A percentile compares a stretch with the other conserved stretches of the same genome.
These are phyloP conservation scores for Caenorhabditis afra DNA, from an alignment of 2,888 invertebrate species.

Conservation along the genomic window DNA sequence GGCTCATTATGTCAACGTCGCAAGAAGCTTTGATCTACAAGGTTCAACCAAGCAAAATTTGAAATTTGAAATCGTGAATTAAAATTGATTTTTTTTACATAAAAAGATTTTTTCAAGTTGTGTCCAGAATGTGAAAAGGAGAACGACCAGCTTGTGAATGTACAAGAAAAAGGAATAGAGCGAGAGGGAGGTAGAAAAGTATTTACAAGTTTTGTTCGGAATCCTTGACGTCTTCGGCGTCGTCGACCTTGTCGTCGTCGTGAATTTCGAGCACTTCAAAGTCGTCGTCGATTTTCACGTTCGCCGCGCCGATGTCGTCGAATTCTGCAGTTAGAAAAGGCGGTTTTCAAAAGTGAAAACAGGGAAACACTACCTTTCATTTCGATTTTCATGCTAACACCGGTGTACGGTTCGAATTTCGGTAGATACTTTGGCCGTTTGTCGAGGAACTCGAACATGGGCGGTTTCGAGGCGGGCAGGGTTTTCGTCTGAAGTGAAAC, in stretches of 20 bases:
- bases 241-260: constrained; percentile 30
- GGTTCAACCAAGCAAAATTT: constrained; percentile 59
- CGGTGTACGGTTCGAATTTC: constrained; percentile 78
- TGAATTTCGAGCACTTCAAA: constrained; percentile 76
- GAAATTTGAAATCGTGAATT: background rate
- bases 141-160: background rate
- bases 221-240: constrained; percentile 1
- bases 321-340: constrained; percentile 74
- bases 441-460: constrained; percentile 79
- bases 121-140: background rate
- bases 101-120: no score
- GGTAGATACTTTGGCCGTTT: constrained; percentile 77
- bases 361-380: constrained; percentile 62
- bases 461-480: constrained; percentile 72
- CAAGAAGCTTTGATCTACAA: constrained; percentile 72
- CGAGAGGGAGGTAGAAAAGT: no score
- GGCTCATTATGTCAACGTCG: constrained; percentile 66
- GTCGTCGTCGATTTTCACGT: constrained; percentile 77
- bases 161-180: background rate
- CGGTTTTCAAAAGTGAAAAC: no score
- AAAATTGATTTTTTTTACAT: no score
- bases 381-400: constrained; percentile 70
- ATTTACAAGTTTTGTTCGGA: background rate
- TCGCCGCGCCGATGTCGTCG: constrained; percentile 74
- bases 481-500: constrained; percentile 61